These are phyloP conservation scores for Hiodon tergisus DNA, from an alignment of 2,113 vertebrate species.

Conservation along the genomic window DNA sequence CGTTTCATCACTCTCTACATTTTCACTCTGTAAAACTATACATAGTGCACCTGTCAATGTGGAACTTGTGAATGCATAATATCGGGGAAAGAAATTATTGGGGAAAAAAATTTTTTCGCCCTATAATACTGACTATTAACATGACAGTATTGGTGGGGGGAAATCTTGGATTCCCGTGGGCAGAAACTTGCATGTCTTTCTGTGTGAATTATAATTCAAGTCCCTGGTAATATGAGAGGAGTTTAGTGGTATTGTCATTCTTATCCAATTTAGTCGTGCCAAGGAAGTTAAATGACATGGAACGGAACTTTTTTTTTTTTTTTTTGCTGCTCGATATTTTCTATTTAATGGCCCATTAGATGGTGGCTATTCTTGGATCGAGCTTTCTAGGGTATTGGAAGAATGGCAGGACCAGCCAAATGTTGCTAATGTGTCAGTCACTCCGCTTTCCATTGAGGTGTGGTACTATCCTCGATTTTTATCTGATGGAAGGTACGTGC, in stretches of 20 bases:
- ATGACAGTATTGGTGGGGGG: background rate
- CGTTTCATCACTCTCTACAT: no score
- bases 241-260: constrained; percentile 43
- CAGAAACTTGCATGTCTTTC: constrained; percentile 35
- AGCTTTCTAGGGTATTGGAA: constrained; percentile 40
- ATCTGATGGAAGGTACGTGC: background rate
- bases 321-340: constrained; percentile 46
- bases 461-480: background rate
- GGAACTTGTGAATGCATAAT: background rate
- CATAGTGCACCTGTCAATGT: background rate
- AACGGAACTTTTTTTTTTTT: constrained; percentile 46
- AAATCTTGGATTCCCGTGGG: background rate
- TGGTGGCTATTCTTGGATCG: constrained; percentile 49
- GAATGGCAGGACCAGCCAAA: constrained; percentile 12
- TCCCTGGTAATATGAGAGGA: constrained; percentile 20
- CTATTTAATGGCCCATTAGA: constrained; percentile 64
- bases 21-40: background rate
- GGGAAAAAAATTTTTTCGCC: background rate
- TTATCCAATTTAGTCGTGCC: constrained; percentile 51
- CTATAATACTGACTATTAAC: background rate
- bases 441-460: background rate
- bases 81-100: background rate
- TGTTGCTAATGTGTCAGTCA: background rate
- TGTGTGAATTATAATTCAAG: constrained; percentile 34
- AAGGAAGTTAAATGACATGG: constrained; percentile 57